phyloP scores from a whole-genome alignment of 2,113 vertebrate species.

The Cololabis saira region DNA sequence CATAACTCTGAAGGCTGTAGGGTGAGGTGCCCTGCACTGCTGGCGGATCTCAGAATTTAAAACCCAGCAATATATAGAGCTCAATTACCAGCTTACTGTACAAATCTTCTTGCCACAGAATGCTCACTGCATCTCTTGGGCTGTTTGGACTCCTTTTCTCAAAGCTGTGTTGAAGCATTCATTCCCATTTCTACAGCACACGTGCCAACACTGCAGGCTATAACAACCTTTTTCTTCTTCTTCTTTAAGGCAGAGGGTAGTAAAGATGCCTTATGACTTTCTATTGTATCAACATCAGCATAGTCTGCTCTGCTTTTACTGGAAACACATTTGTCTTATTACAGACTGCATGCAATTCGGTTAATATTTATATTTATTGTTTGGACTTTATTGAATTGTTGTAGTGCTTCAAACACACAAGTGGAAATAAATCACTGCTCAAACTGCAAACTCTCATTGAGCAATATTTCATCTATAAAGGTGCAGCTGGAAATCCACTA shows the following conservation, averaged over 20 bases:
- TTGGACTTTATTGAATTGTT: conserved; percentile 17
- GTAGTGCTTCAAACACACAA: conserved; percentile 35
- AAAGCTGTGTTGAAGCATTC: conserved; percentile 13
- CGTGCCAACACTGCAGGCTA: conserved; percentile 23
- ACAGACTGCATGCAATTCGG: conserved; percentile 26
- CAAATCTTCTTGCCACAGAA: conserved; percentile 34
- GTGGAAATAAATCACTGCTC: conserved; percentile 17
- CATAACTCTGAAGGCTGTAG: conserved; percentile 37
- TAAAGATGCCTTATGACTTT: conserved; percentile 14
- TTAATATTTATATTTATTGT: conserved; percentile 34
- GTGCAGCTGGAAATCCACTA: conserved; percentile 42
- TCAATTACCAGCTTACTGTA: conserved; percentile 43
- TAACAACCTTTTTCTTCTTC: conserved; percentile 5
- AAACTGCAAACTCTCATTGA: conserved; percentile 56
- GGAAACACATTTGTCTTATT: conserved; percentile 43
- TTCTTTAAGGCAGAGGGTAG: conserved; percentile 1
- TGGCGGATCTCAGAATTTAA: conserved; percentile 26
- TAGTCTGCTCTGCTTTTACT: conserved; percentile 30
- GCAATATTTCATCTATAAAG: conserved; percentile 50
- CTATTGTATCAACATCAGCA: conserved; percentile 19
- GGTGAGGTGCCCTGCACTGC: neutral
- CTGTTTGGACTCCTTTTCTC: conserved; percentile 9
- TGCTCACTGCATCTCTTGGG: conserved; percentile 16
- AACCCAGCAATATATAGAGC: conserved; percentile 44
- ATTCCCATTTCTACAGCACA: conserved; percentile 6